These are phyloP conservation scores for Scartelaos histophorus DNA, from an alignment of 2,113 vertebrate genomes.

Conservation along the genomic window DNA sequence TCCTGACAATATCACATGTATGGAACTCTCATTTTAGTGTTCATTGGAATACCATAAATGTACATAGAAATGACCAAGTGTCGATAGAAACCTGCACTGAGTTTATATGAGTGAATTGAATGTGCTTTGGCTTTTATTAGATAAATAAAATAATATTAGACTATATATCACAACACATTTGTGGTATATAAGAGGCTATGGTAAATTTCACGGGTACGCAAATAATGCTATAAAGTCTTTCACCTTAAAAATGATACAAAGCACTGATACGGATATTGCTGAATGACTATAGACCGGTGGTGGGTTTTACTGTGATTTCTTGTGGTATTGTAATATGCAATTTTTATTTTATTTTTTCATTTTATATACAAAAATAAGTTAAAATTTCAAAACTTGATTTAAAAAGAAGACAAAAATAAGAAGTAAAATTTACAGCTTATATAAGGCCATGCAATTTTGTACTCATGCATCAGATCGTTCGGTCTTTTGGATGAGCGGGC, in stretches of 20 bases:
- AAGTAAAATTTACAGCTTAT: constrained; percentile 65
- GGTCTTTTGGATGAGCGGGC: constrained; percentile 64
- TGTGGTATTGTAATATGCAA: constrained; percentile 61
- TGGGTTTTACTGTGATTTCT: constrained; percentile 58
- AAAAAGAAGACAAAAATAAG: constrained; percentile 51
- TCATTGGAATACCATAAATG: constrained; percentile 60
- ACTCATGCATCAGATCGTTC: constrained; percentile 67
- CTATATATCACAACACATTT: constrained; percentile 71
- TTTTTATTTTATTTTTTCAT: constrained; percentile 31
- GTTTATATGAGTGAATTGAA: constrained; percentile 73
- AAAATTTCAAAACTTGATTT: constrained; percentile 58
- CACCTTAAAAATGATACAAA: constrained; percentile 52
- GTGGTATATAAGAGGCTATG: constrained; percentile 73
- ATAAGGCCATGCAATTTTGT: constrained; percentile 75
- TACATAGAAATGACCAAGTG: constrained; percentile 70
- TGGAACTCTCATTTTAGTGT: constrained; percentile 72
- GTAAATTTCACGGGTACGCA: constrained; percentile 59
- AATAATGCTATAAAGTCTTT: constrained; percentile 56
- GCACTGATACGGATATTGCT: constrained; percentile 64
- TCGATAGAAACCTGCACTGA: constrained; percentile 71
- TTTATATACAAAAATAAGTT: constrained; percentile 76
- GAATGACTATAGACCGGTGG: constrained; percentile 62
- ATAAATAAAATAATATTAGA: constrained; percentile 74
- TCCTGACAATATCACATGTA: constrained; percentile 58
- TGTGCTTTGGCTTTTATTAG: constrained; percentile 77